A percentile compares a stretch with the other conserved stretches of the same genome.
These are phyloP conservation scores for Parazoanthus swiftii DNA, from an alignment of 92 coral and sea anemone genomes.

Conservation along the genomic window DNA sequence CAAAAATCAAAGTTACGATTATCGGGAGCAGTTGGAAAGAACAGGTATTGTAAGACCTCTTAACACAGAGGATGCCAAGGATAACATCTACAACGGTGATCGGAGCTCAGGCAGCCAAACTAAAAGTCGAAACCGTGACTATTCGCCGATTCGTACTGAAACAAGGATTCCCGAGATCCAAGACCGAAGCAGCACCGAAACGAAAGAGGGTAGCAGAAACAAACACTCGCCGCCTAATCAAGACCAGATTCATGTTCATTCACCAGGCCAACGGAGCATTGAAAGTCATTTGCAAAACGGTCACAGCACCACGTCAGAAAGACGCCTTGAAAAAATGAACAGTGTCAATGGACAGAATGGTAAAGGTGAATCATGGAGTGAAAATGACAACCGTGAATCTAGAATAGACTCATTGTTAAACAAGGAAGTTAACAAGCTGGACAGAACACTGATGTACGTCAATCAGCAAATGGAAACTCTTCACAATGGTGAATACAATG, in stretches of 20 bases:
- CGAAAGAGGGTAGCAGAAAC: slow-evolving; percentile 16
- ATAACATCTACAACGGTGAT: not conserved
- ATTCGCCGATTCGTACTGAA: slow-evolving; percentile 74
- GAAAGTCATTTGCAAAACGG: not conserved
- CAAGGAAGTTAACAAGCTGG: slow-evolving; percentile 59
- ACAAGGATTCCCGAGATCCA: slow-evolving; percentile 20
- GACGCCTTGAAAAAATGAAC: slow-evolving; percentile 7
- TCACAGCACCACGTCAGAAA: not conserved
- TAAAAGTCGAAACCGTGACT: slow-evolving; percentile 62
- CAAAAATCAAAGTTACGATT: not conserved
- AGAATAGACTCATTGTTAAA: slow-evolving; percentile 17
- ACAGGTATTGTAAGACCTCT: not conserved
- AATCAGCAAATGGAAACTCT: slow-evolving; percentile 76
- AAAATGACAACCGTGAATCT: slow-evolving; percentile 19
- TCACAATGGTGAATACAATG: slow-evolving; percentile 84
- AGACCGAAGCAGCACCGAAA: slow-evolving; percentile 49
- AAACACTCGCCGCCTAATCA: slow-evolving; percentile 44
- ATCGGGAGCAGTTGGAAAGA: not conserved
- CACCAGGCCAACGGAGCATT: not conserved
- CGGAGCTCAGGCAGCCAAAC: slow-evolving; percentile 23
- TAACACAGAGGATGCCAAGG: not conserved
- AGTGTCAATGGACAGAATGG: not conserved
- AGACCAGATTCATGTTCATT: not conserved
- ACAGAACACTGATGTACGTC: slow-evolving; percentile 76
- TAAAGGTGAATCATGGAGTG: not conserved